These are phyloP conservation scores for Hassar affinis DNA, from an alignment of 2,113 vertebrate genomes.

Conservation along the genomic window DNA sequence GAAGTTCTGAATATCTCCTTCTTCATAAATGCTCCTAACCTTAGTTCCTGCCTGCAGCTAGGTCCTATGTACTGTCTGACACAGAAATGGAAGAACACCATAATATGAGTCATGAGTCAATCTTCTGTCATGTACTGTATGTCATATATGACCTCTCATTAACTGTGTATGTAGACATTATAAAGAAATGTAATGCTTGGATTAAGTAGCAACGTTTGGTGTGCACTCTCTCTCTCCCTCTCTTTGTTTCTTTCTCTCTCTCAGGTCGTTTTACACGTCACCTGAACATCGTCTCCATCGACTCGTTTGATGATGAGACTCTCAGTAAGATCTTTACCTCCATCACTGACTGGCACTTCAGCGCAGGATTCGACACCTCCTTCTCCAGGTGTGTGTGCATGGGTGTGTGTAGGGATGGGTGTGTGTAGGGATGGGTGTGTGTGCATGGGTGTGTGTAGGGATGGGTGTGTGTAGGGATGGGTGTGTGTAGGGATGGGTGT, in stretches of 20 bases:
- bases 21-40: background rate
- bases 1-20: too few species aligned
- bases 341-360: constrained; percentile 88
- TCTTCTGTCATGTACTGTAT: too few species aligned
- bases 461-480: too few species aligned
- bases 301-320: constrained; percentile 83
- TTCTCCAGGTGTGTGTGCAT: constrained; percentile 79
- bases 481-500: too few species aligned
- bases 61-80: background rate
- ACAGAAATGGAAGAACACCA: background rate
- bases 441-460: too few species aligned
- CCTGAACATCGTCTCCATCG: constrained; percentile 83
- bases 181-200: too few species aligned
- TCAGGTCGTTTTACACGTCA: constrained; percentile 88
- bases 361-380: constrained; percentile 79
- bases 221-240: background rate
- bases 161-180: too few species aligned
- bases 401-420: too few species aligned
- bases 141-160: background rate
- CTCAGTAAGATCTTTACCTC: constrained; percentile 86
- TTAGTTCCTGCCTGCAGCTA: background rate
- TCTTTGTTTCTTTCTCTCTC: constrained; percentile 5
- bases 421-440: constrained; percentile 49
- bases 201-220: too few species aligned
- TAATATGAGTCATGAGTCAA: too few species aligned